phyloP scores from a whole-genome alignment of 2,888 invertebrate species.

The Patella caerulea region DNA sequence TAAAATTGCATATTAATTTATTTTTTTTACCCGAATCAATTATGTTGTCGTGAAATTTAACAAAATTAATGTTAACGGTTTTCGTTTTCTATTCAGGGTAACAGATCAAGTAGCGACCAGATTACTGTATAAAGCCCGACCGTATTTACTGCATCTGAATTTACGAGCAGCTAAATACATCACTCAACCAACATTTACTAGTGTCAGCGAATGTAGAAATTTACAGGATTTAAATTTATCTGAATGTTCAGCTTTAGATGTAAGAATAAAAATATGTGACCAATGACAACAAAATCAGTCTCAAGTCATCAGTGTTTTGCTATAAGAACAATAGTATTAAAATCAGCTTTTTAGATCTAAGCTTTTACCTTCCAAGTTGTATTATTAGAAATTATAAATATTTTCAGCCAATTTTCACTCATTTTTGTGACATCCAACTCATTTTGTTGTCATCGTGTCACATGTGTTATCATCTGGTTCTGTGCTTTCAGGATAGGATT shows the following conservation, averaged over 20 bases:
- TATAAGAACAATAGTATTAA: not conserved
- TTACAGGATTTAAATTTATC: conserved; percentile 71
- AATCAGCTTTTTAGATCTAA: not conserved
- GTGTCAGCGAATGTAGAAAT: conserved; percentile 69
- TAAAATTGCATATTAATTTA: too few relatives aligned
- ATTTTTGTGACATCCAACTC: too few relatives aligned
- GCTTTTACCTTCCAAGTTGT: not conserved
- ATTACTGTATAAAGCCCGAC: conserved; percentile 67
- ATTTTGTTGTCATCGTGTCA: too few relatives aligned
- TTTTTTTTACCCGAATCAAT: too few relatives aligned
- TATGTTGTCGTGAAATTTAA: too few relatives aligned
- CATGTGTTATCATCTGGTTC: too few relatives aligned
- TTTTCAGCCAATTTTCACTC: too few relatives aligned
- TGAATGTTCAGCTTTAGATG: conserved; percentile 66
- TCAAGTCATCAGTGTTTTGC: not conserved
- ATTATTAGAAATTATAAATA: not conserved
- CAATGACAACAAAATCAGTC: not conserved
- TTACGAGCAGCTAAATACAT: conserved; percentile 63
- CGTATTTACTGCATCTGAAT: conserved; percentile 70
- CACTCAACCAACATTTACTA: conserved; percentile 57
- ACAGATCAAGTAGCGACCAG: conserved; percentile 65
- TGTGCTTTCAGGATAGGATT: too few relatives aligned
- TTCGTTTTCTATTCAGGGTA: conserved; percentile 49
- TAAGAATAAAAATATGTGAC: conserved; percentile 48
- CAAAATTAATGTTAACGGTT: too few relatives aligned